Conservation (phyloP, 2,888 invertebrate species). For the Sesia bembeciformis region DNA sequence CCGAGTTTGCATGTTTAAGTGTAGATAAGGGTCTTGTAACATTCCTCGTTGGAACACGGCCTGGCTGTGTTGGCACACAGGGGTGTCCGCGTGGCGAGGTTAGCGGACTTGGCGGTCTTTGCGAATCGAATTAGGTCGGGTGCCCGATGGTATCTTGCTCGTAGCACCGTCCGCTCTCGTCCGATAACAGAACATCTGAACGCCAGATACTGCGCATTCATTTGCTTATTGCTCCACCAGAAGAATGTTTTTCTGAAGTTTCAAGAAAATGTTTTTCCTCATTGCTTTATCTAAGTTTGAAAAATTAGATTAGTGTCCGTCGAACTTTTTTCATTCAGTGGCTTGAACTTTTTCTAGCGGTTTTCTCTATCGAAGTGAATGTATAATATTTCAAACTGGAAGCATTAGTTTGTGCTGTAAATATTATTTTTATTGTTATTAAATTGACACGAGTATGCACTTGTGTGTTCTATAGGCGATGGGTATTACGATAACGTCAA, state of each 20-base stretch:
- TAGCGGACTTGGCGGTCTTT: conserved; percentile 25
- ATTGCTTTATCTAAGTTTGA: conserved; percentile 41
- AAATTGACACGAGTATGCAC: too few species aligned
- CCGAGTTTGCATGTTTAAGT: conserved; percentile 56
- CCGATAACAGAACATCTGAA: conserved; percentile 49
- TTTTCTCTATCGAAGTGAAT: too few species aligned
- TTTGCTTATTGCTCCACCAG: conserved; percentile 58
- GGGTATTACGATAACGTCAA: conserved; percentile 22
- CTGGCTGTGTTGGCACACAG: conserved; percentile 20
- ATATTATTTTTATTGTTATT: too few species aligned
- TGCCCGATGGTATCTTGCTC: conserved; percentile 48
- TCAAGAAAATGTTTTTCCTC: conserved; percentile 39
- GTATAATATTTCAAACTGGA: too few species aligned
- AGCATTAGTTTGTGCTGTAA: too few species aligned
- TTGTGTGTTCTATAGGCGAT: too few species aligned
- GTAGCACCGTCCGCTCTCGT: conserved; percentile 19
- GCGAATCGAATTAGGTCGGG: conserved; percentile 63
- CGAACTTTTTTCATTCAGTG: not conserved
- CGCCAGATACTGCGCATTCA: conserved; percentile 44
- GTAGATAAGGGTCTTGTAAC: conserved; percentile 53
- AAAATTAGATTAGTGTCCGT: not conserved
- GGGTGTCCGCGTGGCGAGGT: conserved; percentile 18
- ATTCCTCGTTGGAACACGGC: conserved; percentile 34
- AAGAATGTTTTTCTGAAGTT: conserved; percentile 41
- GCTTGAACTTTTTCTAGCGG: too few species aligned